Conservation (phyloP, 2,113 vertebrate species). For the Notarius quadriscutis region DNA sequence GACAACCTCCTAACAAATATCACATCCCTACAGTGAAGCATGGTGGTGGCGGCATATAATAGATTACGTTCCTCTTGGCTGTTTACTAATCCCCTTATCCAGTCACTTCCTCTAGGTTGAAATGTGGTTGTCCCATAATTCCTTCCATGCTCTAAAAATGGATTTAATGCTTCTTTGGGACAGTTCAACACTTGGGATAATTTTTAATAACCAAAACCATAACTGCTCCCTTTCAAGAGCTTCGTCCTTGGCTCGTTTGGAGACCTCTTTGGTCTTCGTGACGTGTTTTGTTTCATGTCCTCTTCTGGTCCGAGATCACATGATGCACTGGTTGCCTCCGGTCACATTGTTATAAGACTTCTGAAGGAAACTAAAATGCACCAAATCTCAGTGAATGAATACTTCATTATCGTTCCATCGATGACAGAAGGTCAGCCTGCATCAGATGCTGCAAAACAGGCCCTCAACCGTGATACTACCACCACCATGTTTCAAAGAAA, state of each 20-base stretch:
- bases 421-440: too few species aligned
- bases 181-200: too few species aligned
- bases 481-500: too few species aligned
- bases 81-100: background rate
- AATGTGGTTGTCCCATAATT: background rate
- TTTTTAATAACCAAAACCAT: too few species aligned
- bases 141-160: too few species aligned
- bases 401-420: too few species aligned
- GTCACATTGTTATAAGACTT: background rate
- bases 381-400: background rate
- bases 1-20: background rate
- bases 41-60: background rate
- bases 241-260: too few species aligned
- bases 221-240: too few species aligned
- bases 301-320: background rate
- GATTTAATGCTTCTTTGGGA: too few species aligned
- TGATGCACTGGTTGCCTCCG: background rate
- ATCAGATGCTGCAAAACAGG: too few species aligned
- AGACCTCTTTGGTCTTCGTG: background rate
- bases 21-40: background rate
- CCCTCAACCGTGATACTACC: too few species aligned
- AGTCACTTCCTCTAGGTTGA: background rate
- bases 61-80: too few species aligned
- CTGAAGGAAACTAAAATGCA: background rate
- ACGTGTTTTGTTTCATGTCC: background rate